Conservation (phyloP, 1,140 invertebrate genomes). For the Hyposmocoma kahamanoa region DNA sequence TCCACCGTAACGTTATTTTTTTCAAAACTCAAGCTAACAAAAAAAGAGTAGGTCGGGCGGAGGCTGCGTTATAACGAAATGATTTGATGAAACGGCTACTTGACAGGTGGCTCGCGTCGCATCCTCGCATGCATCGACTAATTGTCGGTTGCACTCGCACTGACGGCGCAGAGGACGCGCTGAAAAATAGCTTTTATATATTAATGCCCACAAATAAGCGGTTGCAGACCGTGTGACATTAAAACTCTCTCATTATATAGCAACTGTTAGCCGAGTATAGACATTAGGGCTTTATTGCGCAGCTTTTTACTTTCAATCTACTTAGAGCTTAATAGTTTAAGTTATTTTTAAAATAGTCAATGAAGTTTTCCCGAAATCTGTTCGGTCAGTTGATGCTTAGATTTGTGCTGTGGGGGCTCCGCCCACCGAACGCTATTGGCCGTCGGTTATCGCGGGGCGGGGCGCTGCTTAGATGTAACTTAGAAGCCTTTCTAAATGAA, state of each 20-base stretch:
- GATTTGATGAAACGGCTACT: slow-evolving; percentile 68
- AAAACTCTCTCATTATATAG: slow-evolving; percentile 37
- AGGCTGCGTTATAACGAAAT: slow-evolving; percentile 68
- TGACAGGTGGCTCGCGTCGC: slow-evolving; percentile 68
- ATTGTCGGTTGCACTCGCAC: slow-evolving; percentile 53
- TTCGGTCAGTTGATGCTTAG: slow-evolving; percentile 30
- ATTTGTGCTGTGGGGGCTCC: slow-evolving; percentile 51
- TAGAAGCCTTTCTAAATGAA: slow-evolving; percentile 39
- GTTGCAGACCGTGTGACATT: slow-evolving; percentile 44
- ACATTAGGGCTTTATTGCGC: too few relatives aligned
- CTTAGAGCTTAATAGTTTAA: too few relatives aligned
- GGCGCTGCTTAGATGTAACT: slow-evolving; percentile 57
- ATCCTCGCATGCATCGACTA: slow-evolving; percentile 49
- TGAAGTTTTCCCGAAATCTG: slow-evolving; percentile 24
- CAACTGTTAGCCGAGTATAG: slow-evolving; percentile 29
- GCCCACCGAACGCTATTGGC: slow-evolving; percentile 57
- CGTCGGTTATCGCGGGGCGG: slow-evolving; percentile 50
- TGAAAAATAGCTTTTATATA: slow-evolving; percentile 63
- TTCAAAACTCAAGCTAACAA: slow-evolving; percentile 56
- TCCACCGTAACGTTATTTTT: slow-evolving; percentile 55
- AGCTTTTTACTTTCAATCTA: too few relatives aligned
- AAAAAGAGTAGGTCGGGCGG: slow-evolving; percentile 60
- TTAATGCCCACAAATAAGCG: slow-evolving; percentile 59
- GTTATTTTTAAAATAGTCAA: too few relatives aligned
- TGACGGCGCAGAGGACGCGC: slow-evolving; percentile 35